Evolutionary conservation across 2,797 vertebrate genomes (phyloP).

Genomic region (Clarias platycephalus): DNA sequence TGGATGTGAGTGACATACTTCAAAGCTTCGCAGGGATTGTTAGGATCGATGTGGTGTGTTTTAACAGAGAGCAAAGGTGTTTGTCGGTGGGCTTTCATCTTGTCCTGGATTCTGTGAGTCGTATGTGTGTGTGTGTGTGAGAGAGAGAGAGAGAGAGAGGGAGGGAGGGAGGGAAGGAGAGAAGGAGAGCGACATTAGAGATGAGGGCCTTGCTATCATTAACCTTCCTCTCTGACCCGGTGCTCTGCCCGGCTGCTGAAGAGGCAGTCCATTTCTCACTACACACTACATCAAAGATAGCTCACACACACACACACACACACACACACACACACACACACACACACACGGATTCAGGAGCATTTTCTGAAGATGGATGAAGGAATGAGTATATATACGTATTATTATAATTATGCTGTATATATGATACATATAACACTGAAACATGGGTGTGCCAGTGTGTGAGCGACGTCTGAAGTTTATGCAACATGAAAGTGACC

Average conservation of each 20-base stretch:
- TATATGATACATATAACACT: neutral
- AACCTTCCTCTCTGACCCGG: constrained; percentile 53
- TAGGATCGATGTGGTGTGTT: constrained; percentile 33
- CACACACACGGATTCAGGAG: neutral
- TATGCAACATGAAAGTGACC: too few relatives aligned
- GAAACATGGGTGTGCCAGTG: too few relatives aligned
- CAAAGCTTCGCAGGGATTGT: constrained; percentile 28
- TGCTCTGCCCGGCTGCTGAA: constrained; percentile 49
- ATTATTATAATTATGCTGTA: neutral
- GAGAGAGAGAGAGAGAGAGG: neutral
- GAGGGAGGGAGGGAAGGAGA: neutral
- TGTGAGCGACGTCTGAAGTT: too few relatives aligned
- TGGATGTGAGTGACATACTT: constrained; percentile 26
- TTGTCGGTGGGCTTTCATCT: constrained; percentile 38
- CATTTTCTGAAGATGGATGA: neutral
- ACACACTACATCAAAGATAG: constrained; percentile 52
- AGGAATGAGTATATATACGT: neutral
- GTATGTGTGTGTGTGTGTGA: constrained; percentile 37
- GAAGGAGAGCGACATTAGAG: constrained; percentile 34
- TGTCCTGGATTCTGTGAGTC: constrained; percentile 38
- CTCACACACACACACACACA: constrained; percentile 30
- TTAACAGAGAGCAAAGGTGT: constrained; percentile 44
- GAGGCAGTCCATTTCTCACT: constrained; percentile 44
- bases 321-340: constrained; percentile 21
- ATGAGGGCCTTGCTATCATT: constrained; percentile 54